Conservation (phyloP, 2,113 vertebrate genomes). For the Hippopotamus amphibius region DNA sequence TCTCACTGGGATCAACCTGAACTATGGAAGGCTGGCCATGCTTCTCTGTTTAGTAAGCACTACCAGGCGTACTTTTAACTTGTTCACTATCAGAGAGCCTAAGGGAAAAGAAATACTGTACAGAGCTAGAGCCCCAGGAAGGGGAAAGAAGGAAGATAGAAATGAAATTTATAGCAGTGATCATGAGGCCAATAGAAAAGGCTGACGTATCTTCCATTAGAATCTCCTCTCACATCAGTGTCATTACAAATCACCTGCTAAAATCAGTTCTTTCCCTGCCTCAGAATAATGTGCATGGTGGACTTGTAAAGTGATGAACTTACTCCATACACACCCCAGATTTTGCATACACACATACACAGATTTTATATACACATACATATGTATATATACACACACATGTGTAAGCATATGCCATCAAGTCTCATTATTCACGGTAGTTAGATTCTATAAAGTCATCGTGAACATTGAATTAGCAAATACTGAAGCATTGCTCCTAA, state of each 20-base stretch:
- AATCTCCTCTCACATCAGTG: neutral
- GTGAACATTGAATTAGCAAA: neutral
- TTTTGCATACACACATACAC: neutral
- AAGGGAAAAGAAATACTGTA: rapidly evolving
- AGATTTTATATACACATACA: neutral
- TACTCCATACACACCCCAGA: neutral
- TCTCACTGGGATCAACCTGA: slow-evolving; percentile 29
- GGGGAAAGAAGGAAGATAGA: neutral
- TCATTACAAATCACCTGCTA: neutral
- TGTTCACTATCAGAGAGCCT: neutral
- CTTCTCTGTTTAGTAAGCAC: neutral
- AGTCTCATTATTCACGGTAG: neutral
- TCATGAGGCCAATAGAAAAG: slow-evolving; percentile 21
- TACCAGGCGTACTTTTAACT: neutral
- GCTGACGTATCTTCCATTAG: neutral
- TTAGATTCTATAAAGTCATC: neutral
- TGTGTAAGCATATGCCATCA: neutral
- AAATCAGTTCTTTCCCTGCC: neutral
- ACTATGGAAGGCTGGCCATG: neutral
- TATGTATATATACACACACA: neutral
- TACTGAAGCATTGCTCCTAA: neutral
- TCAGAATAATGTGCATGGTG: neutral
- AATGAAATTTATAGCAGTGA: neutral
- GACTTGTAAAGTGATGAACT: neutral
- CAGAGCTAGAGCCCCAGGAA: neutral